Evolutionary conservation across 2,113 vertebrate genomes (phyloP).

Genomic region (Anolis sagrei): DNA sequence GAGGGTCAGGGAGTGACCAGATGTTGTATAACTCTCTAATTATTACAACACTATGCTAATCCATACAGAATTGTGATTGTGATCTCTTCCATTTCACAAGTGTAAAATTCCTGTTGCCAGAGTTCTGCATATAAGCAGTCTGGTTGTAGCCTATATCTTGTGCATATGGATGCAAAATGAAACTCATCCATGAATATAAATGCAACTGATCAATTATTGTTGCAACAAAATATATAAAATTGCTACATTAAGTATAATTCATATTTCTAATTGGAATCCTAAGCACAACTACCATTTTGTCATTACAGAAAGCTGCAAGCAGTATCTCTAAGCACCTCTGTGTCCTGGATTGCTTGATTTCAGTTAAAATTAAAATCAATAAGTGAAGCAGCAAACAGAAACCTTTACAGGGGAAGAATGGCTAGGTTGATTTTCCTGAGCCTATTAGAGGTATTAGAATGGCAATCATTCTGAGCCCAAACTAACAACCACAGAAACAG

Average conservation of each 20-base stretch:
- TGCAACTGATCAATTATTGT: not conserved
- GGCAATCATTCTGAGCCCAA: slow-evolving; percentile 15
- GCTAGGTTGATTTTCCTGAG: not conserved
- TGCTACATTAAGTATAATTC: not conserved
- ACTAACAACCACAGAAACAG: not conserved
- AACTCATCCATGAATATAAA: no score
- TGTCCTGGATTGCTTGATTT: slow-evolving; percentile 1
- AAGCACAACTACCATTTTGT: not conserved
- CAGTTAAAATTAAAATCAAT: slow-evolving; percentile 30
- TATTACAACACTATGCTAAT: no score
- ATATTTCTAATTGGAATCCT: not conserved
- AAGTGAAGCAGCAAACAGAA: not conserved
- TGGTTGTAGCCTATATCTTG: no score
- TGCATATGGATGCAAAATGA: no score
- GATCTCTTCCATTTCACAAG: not conserved
- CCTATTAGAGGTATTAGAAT: slow-evolving; percentile 10
- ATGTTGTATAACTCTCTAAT: no score
- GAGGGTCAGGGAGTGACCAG: no score
- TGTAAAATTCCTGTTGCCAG: not conserved
- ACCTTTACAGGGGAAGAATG: not conserved
- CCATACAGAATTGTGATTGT: no score
- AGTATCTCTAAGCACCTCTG: not conserved
- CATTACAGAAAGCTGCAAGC: not conserved
- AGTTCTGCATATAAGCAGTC: no score
- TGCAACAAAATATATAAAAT: not conserved